Base-by-base conservation (phyloP, 1,140 invertebrate species). In the Hylyphantes graminicola region DNA sequence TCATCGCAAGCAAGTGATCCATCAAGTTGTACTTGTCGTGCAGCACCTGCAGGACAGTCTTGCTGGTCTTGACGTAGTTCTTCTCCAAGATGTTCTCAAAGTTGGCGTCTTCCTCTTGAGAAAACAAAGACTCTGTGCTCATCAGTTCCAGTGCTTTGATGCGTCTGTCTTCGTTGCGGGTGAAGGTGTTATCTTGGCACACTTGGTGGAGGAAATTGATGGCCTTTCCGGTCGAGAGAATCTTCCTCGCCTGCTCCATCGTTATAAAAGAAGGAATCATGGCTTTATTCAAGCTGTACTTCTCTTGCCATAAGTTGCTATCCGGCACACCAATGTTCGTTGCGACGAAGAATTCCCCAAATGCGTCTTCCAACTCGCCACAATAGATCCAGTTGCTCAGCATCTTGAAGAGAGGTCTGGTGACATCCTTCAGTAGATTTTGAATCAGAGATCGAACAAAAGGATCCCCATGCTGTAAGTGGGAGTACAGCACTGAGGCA, bases 131-230 rank as follows among this genome's bases (percentile, higher is more conserved):
- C 87, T 94, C 93, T 65, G 93, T 93, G 86, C 89, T 88, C 76
- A 87, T 88, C 19, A 88, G 87, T 83, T 91, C 89, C 48, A 87
- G 85, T 13, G 89, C 86, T 50, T 86, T 86, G 85, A 88, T 92
- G 48, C 94, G 89, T 61, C 90, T 89, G 84, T 94, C 92, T 61
- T 93, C 90, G n/a, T 92, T 94, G 72, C 92, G 92, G n/a, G 95
- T 91, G 11, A 93, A 92, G 2, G 93, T 92, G 65, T 93, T 92
- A 88, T 96, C 94, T 85, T 95, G 93, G 90, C 97, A 98, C 57
- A 98, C 93, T 89, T 97, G 94, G 21, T 95, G 92, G 85, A 99
- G 91, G 90, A 98, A 98, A 89, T 98, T 97, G 70, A 98, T 96
- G 88, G 95, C 97, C 90, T 98, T 98, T 55, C 97, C 97, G 15